Conservation (phyloP, 2,797 vertebrate genomes). For the Syngnathus rostellatus region DNA sequence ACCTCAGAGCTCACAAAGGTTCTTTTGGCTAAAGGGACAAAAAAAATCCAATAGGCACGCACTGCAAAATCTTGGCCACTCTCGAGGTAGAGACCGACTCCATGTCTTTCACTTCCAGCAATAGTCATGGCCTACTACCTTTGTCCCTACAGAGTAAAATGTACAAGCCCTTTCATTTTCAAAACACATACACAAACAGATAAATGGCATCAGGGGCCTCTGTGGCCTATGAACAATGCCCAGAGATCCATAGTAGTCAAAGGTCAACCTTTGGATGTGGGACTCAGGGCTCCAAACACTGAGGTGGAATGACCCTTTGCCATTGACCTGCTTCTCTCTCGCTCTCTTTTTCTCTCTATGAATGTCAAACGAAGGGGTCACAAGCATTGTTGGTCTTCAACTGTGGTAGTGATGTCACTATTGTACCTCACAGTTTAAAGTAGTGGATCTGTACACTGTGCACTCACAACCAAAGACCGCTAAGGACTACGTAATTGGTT, state of each 20-base stretch:
- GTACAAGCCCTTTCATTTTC: not conserved
- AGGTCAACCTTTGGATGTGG: slow-evolving; percentile 75
- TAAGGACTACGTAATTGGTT: slow-evolving; percentile 49
- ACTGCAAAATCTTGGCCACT: not conserved
- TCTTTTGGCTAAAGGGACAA: not conserved
- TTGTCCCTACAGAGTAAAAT: not conserved
- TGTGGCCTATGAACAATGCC: slow-evolving; percentile 66
- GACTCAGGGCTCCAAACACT: slow-evolving; percentile 34
- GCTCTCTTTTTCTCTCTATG: slow-evolving; percentile 1
- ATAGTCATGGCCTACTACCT: not conserved
- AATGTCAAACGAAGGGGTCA: not conserved
- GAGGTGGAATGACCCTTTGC: slow-evolving; percentile 17
- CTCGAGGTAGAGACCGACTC: not conserved
- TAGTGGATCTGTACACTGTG: slow-evolving; percentile 36
- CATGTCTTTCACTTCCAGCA: not conserved
- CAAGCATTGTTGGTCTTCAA: not conserved
- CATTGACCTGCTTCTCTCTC: slow-evolving; percentile 3
- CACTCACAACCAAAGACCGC: slow-evolving; percentile 30
- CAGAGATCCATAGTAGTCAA: slow-evolving; percentile 66
- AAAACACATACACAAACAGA: slow-evolving; percentile 68
- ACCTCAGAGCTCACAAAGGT: not conserved
- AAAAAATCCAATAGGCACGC: not conserved
- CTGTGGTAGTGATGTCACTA: slow-evolving; percentile 29
- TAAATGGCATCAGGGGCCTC: slow-evolving; percentile 74
- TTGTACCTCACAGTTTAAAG: slow-evolving; percentile 19